These are phyloP conservation scores for Ichneumon xanthorius DNA, from an alignment of 2,888 invertebrate species.

Conservation along the genomic window DNA sequence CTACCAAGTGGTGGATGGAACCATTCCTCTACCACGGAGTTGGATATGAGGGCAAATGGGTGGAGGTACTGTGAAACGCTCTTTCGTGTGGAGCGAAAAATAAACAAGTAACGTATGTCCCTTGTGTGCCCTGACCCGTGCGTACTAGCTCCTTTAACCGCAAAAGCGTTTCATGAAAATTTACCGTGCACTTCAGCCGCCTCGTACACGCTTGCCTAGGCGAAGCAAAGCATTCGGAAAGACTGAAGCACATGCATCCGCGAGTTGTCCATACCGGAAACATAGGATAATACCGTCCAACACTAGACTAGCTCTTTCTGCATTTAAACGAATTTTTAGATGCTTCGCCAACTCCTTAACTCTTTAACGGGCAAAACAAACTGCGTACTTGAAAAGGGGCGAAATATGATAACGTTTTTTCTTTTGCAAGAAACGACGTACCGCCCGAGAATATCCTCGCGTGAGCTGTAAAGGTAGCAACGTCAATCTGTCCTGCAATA, in stretches of 20 bases:
- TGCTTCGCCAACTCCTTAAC: constrained; percentile 14
- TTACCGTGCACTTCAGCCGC: constrained; percentile 45
- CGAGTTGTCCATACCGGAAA: constrained; percentile 3
- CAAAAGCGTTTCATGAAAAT: constrained; percentile 52
- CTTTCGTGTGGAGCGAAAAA: constrained; percentile 53
- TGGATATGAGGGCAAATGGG: constrained; percentile 17
- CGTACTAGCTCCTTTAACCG: constrained; percentile 40
- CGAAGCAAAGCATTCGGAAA: constrained; percentile 17
- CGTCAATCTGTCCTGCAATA: neutral
- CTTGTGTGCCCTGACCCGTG: constrained; percentile 36
- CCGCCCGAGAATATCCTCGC: neutral
- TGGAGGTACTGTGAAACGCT: constrained; percentile 27
- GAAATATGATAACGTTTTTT: neutral
- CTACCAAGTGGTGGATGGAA: neutral
- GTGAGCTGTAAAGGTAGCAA: neutral
- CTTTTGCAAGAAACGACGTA: neutral
- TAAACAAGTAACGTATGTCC: constrained; percentile 59
- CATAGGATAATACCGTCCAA: neutral
- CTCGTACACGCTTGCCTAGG: neutral
- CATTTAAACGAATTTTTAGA: constrained; percentile 27
- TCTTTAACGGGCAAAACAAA: constrained; percentile 1
- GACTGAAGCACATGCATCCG: constrained; percentile 13
- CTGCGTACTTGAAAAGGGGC: neutral
- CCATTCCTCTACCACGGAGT: neutral
- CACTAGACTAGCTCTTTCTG: constrained; percentile 8